phyloP scores from a whole-genome alignment of 1,140 invertebrate species.

The Gryllus bimaculatus region DNA sequence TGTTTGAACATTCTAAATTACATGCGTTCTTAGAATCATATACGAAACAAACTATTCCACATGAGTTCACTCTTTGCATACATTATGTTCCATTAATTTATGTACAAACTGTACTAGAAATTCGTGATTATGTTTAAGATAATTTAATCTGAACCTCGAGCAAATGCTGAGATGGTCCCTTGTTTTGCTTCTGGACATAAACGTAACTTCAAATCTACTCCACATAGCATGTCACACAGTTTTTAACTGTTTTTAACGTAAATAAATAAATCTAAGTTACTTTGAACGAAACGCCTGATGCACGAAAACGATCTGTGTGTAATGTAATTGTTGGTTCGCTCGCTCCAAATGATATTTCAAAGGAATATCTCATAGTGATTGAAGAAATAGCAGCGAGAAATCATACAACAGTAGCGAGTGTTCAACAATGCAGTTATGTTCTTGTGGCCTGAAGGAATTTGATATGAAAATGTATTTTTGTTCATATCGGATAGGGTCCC shows the following conservation, averaged over 20 bases:
- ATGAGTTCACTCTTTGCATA: no score
- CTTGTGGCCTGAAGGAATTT: neutral
- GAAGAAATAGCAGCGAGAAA: conserved; percentile 7
- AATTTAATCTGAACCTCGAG: neutral
- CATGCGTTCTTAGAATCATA: no score
- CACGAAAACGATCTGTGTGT: neutral
- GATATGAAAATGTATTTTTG: conserved; percentile 22
- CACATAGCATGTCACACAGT: no score
- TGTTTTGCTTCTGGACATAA: no score
- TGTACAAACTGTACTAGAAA: neutral
- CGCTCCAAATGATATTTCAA: neutral
- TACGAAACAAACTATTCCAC: no score
- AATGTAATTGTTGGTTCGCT: neutral
- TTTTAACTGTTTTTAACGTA: no score
- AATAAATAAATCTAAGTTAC: no score
- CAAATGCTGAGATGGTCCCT: no score
- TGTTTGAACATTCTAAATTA: no score
- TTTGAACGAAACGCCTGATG: neutral
- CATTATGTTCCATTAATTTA: no score
- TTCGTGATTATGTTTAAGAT: neutral
- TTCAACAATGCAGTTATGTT: neutral
- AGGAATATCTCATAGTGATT: neutral
- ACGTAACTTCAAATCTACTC: no score
- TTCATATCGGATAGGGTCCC: conserved; percentile 28
- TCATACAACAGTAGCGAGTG: neutral